phyloP scores from a whole-genome alignment of 2,113 vertebrate species.

The Gadus chalcogrammus region DNA sequence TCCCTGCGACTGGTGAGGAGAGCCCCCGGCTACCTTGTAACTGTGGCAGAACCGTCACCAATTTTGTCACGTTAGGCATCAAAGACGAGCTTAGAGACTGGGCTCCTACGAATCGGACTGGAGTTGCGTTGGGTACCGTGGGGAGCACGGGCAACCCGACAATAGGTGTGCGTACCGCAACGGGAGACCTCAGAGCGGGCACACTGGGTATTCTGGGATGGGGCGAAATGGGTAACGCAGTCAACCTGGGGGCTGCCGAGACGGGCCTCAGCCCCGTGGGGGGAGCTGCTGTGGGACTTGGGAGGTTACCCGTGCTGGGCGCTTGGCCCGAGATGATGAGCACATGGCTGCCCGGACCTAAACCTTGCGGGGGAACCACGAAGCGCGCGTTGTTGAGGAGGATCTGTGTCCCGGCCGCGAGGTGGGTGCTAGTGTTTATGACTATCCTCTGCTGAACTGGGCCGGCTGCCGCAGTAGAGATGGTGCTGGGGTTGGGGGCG shows the following conservation, averaged over 20 bases:
- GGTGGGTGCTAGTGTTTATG: slow-evolving; percentile 85
- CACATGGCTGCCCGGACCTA: slow-evolving; percentile 89
- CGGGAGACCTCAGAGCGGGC: slow-evolving; percentile 38
- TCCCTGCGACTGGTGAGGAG: slow-evolving; percentile 12
- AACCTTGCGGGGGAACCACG: slow-evolving; percentile 91
- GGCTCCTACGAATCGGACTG: slow-evolving; percentile 27
- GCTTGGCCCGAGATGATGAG: slow-evolving; percentile 81
- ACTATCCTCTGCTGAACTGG: slow-evolving; percentile 87
- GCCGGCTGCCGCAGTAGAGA: slow-evolving; percentile 45
- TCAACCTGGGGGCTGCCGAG: slow-evolving; percentile 23
- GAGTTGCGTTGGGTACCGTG: slow-evolving; percentile 26
- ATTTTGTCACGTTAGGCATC: slow-evolving; percentile 43
- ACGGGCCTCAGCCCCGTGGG: slow-evolving; percentile 29
- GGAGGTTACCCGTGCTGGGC: slow-evolving; percentile 45
- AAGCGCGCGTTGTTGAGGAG: slow-evolving; percentile 88
- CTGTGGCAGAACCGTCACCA: slow-evolving; percentile 38
- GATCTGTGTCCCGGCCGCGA: slow-evolving; percentile 92
- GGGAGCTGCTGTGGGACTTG: slow-evolving; percentile 28
- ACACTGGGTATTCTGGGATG: slow-evolving; percentile 32
- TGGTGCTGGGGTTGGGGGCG: slow-evolving; percentile 41
- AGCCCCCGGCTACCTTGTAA: slow-evolving; percentile 26
- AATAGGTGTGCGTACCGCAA: slow-evolving; percentile 43
- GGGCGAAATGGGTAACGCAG: slow-evolving; percentile 38
- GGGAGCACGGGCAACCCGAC: slow-evolving; percentile 30
- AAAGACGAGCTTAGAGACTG: slow-evolving; percentile 17